Evolutionary conservation across 2,113 vertebrate genomes (phyloP).

Genomic region (Camelus dromedarius): DNA sequence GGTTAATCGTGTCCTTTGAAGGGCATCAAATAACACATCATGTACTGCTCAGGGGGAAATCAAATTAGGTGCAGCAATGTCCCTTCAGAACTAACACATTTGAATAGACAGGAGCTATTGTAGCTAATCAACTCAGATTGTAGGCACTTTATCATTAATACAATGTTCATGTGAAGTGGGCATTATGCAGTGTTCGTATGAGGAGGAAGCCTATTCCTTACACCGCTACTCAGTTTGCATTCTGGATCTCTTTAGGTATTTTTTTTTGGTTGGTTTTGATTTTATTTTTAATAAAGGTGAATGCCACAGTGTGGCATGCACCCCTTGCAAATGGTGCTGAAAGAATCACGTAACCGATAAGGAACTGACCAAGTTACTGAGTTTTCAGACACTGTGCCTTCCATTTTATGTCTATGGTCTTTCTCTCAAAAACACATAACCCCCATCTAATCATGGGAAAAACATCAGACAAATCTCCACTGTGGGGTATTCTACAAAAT

Average conservation of each 20-base stretch:
- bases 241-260: neutral
- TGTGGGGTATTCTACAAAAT: neutral
- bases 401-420: neutral
- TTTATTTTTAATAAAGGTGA: slow-evolving; percentile 41
- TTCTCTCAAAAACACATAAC: neutral
- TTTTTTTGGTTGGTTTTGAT: neutral
- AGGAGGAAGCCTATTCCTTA: slow-evolving; percentile 13
- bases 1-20: slow-evolving; percentile 91
- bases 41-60: slow-evolving; percentile 88
- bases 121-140: slow-evolving; percentile 77
- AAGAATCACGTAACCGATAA: neutral
- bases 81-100: slow-evolving; percentile 81
- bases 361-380: neutral
- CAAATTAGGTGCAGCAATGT: slow-evolving; percentile 84
- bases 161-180: slow-evolving; percentile 21
- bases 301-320: neutral
- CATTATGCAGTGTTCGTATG: slow-evolving; percentile 53
- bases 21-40: slow-evolving; percentile 91
- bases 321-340: neutral
- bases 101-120: slow-evolving; percentile 80
- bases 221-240: slow-evolving; percentile 43
- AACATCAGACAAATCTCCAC: neutral
- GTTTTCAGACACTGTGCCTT: neutral
- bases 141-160: slow-evolving; percentile 76
- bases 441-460: neutral